A percentile compares a stretch with the other conserved stretches of the same genome.
phyloP scores from a whole-genome alignment of 35 echinoderm and acorn worm species.

The Lytechinus variegatus region DNA sequence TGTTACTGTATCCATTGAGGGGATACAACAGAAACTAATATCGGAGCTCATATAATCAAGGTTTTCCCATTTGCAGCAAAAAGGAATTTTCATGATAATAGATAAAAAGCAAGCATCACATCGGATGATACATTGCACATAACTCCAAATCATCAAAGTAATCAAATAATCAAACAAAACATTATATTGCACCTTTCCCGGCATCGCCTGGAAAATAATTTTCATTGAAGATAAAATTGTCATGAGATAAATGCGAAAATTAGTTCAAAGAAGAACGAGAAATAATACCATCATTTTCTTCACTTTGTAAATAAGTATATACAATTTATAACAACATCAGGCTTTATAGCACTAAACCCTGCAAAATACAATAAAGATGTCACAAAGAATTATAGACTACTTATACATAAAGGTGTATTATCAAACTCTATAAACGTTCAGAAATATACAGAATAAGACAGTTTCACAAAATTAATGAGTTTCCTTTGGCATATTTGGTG shows the following conservation, averaged over 20 bases:
- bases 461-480: background rate
- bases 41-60: background rate
- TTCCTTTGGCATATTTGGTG: background rate
- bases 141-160: background rate
- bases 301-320: background rate
- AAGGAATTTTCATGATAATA: background rate
- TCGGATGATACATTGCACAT: background rate
- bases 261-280: background rate
- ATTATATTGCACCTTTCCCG: background rate
- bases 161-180: background rate
- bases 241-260: background rate
- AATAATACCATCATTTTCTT: background rate
- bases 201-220: background rate
- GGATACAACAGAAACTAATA: no score
- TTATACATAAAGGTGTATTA: background rate
- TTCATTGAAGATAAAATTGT: background rate
- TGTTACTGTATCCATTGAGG: no score
- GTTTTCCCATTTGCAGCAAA: background rate
- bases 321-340: background rate
- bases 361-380: slow-evolving; percentile 12
- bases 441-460: background rate
- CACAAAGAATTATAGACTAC: background rate
- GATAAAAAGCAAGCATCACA: background rate
- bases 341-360: background rate
- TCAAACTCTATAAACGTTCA: background rate